A percentile compares a stretch with the other conserved stretches of the same genome.
Evolutionary conservation across 1,140 invertebrate species (phyloP).

Genomic region (Eulimnadia texana): DNA sequence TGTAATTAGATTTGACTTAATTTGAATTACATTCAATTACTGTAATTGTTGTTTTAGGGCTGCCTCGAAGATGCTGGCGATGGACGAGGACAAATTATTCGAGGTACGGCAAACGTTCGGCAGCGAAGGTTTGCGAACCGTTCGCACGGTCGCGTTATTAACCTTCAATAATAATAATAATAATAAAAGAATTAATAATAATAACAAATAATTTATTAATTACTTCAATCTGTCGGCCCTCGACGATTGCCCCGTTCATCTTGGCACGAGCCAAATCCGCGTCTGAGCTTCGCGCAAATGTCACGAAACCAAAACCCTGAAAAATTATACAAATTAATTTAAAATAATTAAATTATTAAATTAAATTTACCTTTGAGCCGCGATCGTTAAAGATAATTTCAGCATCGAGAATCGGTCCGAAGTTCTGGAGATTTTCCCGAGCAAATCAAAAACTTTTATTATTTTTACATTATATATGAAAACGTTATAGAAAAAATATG

Average conservation of each 20-base stretch:
- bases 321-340: slow-evolving; percentile 29
- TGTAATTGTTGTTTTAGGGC: too few species aligned
- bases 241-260: slow-evolving; percentile 99
- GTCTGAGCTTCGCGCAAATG: slow-evolving; percentile 99
- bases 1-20: too few species aligned
- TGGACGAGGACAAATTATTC: too few species aligned
- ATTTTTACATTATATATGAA: too few species aligned
- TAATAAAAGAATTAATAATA: slow-evolving; percentile 7
- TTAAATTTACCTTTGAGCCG: slow-evolving; percentile 63
- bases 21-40: too few species aligned
- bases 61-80: too few species aligned
- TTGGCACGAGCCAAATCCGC: slow-evolving; percentile 99
- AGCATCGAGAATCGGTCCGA: slow-evolving; percentile 93
- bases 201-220: slow-evolving; percentile 37
- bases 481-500: too few species aligned
- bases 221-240: slow-evolving; percentile 99
- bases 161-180: background rate
- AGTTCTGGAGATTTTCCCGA: slow-evolving; percentile 52
- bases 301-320: slow-evolving; percentile 99
- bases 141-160: background rate
- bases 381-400: slow-evolving; percentile 99
- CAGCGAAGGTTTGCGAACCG: background rate
- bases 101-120: too few species aligned
- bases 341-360: slow-evolving; percentile 21
- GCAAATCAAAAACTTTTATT: too few species aligned